Percentiles rank a stretch among this genome's conserved stretches.
Evolutionary conservation across 2,888 invertebrate genomes (phyloP).

Genomic region (Seira ritae): DNA sequence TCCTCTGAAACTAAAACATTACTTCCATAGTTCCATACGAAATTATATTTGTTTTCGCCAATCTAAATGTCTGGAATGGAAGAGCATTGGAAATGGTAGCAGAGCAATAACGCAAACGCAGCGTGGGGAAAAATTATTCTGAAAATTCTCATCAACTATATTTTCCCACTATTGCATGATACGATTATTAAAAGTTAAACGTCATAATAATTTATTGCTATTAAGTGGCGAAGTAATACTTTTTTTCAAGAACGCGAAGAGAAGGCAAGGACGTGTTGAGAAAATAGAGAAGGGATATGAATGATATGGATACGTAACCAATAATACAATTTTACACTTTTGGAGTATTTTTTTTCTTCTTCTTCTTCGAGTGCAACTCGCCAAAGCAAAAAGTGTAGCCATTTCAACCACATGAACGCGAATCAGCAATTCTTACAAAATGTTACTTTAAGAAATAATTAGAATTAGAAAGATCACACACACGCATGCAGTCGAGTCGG

Average conservation of each 20-base stretch:
- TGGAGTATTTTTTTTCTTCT: background rate
- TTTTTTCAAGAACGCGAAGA: background rate
- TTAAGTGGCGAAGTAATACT: background rate
- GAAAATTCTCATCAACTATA: background rate
- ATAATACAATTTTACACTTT: background rate
- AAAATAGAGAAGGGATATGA: constrained; percentile 5
- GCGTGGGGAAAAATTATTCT: background rate
- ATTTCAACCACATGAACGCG: too few species aligned
- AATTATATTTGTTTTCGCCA: too few species aligned
- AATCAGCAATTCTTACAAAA: too few species aligned
- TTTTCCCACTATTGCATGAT: background rate
- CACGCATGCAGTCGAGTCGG: background rate
- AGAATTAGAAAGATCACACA: constrained; percentile 5
- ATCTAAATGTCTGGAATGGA: too few species aligned
- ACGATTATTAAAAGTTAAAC: constrained; percentile 5
- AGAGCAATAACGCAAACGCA: too few species aligned
- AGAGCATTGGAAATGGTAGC: too few species aligned
- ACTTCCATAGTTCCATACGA: too few species aligned
- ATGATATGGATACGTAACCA: too few species aligned
- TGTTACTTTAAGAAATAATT: too few species aligned
- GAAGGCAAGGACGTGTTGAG: background rate
- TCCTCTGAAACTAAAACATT: too few species aligned
- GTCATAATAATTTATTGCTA: constrained; percentile 9
- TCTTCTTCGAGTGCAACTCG: too few species aligned
- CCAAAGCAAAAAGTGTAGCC: too few species aligned